Evolutionary conservation across 2,797 vertebrate species (phyloP), one percentile per base, ranked within the genome.

Genomic region (Pteronotus mesoamericanus): DNA sequence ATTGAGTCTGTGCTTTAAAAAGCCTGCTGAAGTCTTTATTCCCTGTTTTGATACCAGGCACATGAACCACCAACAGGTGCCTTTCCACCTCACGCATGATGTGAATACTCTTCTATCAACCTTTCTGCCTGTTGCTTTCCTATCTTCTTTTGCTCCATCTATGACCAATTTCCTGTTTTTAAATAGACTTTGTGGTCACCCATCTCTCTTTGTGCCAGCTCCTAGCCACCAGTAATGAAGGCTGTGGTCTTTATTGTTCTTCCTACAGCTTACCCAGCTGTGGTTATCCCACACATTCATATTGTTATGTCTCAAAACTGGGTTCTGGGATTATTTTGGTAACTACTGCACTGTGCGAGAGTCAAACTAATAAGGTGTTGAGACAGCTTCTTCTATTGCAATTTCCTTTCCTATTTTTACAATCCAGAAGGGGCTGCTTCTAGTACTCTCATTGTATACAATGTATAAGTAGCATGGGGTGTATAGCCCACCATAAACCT

Each of bases 291-390:
- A 53, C 21, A 82, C 29, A 78, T 53, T 24, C 55, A 32, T 57
- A 29, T 66, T 64, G 79, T 86, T 71, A 4, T 68, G 44, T 89
- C 26, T 57, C 82, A 57, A 75, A 11, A 88, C 16, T 19, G n/a
- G 21, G 18, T 85, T 78, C 42, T 86, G 82, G 39, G 64, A 71
- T 94, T 94, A 93, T 93, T 95, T 91, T 96, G 77, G 69, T 87
- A 96, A 69, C 42, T 37, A 46, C 42, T 91, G 3, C 57, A 71
- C 57, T 59, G 59, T n/a, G 91, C 92, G 77, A 97, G 51, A 92
- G 72, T 97, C n/a, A 77, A 80, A 89, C 37, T 51, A 83, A 80
- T 91, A 79, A 92, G 93, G 39, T 79, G 29, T 46, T 72, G 29
- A 77, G 34, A 95, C 44, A 78, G 34, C 37, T 79, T 93, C 22